These are phyloP conservation scores for Volucella inanis DNA, from an alignment of 2,888 invertebrate genomes.

Conservation along the genomic window DNA sequence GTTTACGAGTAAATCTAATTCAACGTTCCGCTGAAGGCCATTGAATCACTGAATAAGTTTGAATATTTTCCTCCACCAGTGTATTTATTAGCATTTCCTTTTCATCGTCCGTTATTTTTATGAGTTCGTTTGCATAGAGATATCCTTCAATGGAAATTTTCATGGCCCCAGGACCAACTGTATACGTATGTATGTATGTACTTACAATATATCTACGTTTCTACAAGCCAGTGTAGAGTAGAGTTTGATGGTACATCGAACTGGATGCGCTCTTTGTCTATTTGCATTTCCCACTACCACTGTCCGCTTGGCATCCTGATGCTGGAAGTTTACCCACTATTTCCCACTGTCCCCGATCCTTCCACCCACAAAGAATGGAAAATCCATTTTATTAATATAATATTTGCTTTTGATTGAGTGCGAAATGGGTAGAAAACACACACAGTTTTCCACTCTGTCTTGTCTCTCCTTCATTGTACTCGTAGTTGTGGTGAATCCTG, in stretches of 20 bases:
- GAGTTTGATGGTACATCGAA: constrained; percentile 63
- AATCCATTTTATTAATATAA: constrained; percentile 75
- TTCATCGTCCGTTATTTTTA: constrained; percentile 24
- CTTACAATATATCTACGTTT: no score
- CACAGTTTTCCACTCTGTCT: constrained; percentile 35
- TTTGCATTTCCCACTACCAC: constrained; percentile 51
- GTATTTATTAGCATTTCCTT: constrained; percentile 51
- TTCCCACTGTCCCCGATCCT: background rate
- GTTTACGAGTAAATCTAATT: no score
- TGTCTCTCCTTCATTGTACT: constrained; percentile 4
- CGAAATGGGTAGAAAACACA: constrained; percentile 57
- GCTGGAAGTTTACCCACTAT: no score
- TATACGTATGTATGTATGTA: background rate
- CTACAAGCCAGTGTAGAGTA: background rate
- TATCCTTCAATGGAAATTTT: constrained; percentile 67
- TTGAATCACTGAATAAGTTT: background rate
- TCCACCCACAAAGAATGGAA: constrained; percentile 23
- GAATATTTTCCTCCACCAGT: constrained; percentile 14
- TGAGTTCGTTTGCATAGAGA: constrained; percentile 56
- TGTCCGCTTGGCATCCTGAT: background rate
- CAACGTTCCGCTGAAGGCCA: background rate
- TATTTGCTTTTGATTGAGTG: constrained; percentile 75
- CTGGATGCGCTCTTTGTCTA: constrained; percentile 66
- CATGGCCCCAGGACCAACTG: constrained; percentile 62
- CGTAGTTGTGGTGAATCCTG: constrained; percentile 44